Evolutionary conservation across 1,140 invertebrate genomes (phyloP), one percentile per base, ranked within the genome.

Genomic region (Zaprionus ornatus): DNA sequence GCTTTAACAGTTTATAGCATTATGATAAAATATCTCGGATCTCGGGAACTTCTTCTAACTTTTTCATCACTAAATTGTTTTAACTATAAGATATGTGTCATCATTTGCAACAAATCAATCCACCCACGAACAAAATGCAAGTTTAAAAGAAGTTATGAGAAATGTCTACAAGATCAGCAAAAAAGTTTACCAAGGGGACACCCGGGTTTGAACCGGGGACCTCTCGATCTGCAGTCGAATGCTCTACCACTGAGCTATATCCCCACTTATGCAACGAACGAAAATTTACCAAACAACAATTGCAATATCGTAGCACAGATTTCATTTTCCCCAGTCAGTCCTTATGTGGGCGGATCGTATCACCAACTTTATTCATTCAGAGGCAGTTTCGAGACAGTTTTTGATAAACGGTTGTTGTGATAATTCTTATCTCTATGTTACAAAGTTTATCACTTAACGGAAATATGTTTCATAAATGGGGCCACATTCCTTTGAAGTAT

Each of bases 201-300:
- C 82, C 82, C 81, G 77, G 82, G 82, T 80, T 84, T 84, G 82
- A 97, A 97, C 96, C 96, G 95, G 96, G 96, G 96, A 97, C 96
- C 96, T 97, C 96, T 97, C 96, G 96, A 97, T 97, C 96, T 97
- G 96, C 96, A 97, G 96, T 97, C 96, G 96, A 97, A 97, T 97
- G 96, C 96, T 97, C 96, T 97, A 97, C 96, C 96, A 97, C 96
- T 97, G 96, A 85, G 82, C 82, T 85, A 85, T 85, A 85, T 85
- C 82, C 82, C 82, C 78, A 45, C 61, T 74, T 84, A 84, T 80
- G 62, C 68, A 84, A 80, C 15, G 0, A 17, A 2, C 9, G 9
- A 27, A 23, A 83, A 84, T 63, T 60, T 52, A 80, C 55, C 40
- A 69, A 40, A 80, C 50, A 56, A 56, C 19, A 68, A 23, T 12